These are phyloP conservation scores for Drosophila malerkotliana DNA, from an alignment of 1,140 invertebrate species.

Conservation along the genomic window DNA sequence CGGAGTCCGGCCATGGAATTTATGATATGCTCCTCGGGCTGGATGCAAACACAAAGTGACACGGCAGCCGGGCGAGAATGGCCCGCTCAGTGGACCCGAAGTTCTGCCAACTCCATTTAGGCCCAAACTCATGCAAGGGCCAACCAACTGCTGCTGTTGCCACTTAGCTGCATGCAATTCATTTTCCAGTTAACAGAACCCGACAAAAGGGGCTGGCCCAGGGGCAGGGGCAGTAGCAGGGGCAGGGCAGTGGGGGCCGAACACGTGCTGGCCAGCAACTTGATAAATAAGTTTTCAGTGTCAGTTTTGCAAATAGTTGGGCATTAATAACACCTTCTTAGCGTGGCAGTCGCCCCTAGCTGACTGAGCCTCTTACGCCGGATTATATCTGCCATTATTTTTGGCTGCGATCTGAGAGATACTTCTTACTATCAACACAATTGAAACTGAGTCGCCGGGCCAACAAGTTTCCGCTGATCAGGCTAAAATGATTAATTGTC, in stretches of 20 bases:
- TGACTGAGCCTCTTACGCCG: conserved; percentile 33
- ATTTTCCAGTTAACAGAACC: conserved; percentile 64
- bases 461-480: conserved; percentile 16
- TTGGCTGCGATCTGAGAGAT: conserved; percentile 13
- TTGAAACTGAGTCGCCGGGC: conserved; percentile 26
- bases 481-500: conserved; percentile 10
- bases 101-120: conserved; percentile 65
- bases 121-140: conserved; percentile 16
- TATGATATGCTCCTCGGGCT: conserved; percentile 39
- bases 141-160: conserved; percentile 35
- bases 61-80: conserved; percentile 2
- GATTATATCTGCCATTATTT: conserved; percentile 36
- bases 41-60: conserved; percentile 45
- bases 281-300: conserved; percentile 69
- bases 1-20: conserved; percentile 64
- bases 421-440: conserved; percentile 29
- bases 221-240: too few species aligned
- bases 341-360: conserved; percentile 22
- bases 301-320: conserved; percentile 69
- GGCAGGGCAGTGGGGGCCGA: background rate
- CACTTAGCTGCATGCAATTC: conserved; percentile 65
- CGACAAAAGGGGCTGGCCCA: conserved; percentile 19
- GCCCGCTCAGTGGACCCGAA: conserved; percentile 28
- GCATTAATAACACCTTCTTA: conserved; percentile 75
- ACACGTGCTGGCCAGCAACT: conserved; percentile 53